Evolutionary conservation across 1,140 invertebrate genomes (phyloP).

Genomic region (Penaeus chinensis): DNA sequence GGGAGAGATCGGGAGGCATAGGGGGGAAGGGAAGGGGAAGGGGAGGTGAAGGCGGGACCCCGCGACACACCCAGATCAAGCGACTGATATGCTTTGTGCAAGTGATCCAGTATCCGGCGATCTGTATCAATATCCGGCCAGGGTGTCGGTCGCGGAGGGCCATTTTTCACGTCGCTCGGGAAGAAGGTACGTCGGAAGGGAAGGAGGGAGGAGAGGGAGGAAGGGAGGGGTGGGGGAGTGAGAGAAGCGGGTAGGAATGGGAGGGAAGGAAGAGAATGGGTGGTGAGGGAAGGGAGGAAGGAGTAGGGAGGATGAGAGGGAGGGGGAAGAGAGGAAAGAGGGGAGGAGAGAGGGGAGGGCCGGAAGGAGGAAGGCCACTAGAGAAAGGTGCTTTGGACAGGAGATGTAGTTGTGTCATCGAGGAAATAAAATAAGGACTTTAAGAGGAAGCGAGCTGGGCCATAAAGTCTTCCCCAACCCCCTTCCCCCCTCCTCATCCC

Average conservation of each 20-base stretch:
- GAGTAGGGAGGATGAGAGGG: neutral
- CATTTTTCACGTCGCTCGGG: neutral
- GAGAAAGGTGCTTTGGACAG: neutral
- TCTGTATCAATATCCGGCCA: constrained; percentile 26
- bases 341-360: neutral
- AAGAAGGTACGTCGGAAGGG: neutral
- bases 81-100: constrained; percentile 9
- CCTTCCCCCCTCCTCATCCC: neutral
- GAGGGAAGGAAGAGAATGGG: neutral
- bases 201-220: neutral
- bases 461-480: neutral
- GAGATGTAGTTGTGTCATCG: too few relatives aligned
- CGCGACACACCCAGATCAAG: neutral
- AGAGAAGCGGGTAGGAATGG: neutral
- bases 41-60: neutral
- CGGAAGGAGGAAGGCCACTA: too few relatives aligned
- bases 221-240: neutral
- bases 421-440: too few relatives aligned
- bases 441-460: too few relatives aligned
- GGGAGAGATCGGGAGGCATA: neutral
- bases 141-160: neutral
- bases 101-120: constrained; percentile 5
- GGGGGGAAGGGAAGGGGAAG: neutral
- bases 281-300: neutral
- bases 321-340: neutral